Base-by-base conservation (phyloP, 2,888 invertebrate species). In the Mythimna impura region DNA sequence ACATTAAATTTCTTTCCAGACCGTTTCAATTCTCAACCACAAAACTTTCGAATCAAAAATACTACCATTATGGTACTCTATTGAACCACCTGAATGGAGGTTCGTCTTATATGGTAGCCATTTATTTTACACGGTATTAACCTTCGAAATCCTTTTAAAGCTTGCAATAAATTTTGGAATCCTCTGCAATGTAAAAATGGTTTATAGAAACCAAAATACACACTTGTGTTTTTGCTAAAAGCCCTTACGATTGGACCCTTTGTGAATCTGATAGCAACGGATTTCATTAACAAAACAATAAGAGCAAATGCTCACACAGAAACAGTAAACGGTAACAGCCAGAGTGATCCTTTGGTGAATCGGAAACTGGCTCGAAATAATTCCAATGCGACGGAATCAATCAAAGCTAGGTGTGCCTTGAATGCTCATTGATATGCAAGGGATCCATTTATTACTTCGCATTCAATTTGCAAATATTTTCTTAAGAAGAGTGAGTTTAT, bases 401-500 rank as follows among this genome's bases (percentile, higher is more conserved):
- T 94, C 93, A 92, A 89, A 90, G 90, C 68, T 78, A 82, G 80
- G 91, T 92, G 91, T 86, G 89, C 87, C 90, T 88, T 85, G 83
- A 89, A 86, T 85, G 86, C 91, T 94, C 92, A 94, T 94, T 94
- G 90, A 93, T 93, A 94, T 94, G 94, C 93, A 94, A 92, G 93
- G 89, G 90, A 90, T 92, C 89, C 92, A 91, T 94, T 88, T 94
- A 94, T 94, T 94, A 91, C 92, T 89, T 89, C 89, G 90, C 91
- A 92, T 93, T 93, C 91, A 92, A 93, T 94, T 92, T 91, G 86
- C 88, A 89, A 88, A 80, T 87, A 88, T 91, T 92, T 91, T 89
- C 89, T 90, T 89, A 88, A 85, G 87, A 90, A 80, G 55, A 83
- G 70, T 68, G 67, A 82, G 73, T 77, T 73, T 70, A 77, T 82